phyloP scores from a whole-genome alignment of 2,797 vertebrate genomes.

The Pseudochirops cupreus region DNA sequence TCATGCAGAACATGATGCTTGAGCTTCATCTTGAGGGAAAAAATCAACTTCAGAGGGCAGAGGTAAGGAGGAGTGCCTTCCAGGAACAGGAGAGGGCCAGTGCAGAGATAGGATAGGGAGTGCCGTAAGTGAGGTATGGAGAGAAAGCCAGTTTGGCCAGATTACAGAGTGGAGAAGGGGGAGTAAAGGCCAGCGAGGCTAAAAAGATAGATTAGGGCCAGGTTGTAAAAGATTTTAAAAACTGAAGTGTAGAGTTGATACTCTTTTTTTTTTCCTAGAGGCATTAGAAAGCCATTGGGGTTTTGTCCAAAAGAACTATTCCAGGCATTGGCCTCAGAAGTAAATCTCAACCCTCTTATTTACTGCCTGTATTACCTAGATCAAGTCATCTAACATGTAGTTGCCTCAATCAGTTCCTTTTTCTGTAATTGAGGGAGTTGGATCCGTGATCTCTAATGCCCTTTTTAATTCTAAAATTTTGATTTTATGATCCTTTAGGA shows the following conservation, averaged over 20 bases:
- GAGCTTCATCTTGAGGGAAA: not conserved
- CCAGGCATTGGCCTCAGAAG: not conserved
- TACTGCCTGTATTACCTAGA: not conserved
- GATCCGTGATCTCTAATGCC: not conserved
- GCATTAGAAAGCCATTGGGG: not conserved
- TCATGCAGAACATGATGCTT: not conserved
- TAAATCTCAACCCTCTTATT: not conserved
- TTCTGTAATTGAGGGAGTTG: not conserved
- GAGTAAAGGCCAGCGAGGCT: not conserved
- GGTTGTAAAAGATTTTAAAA: not conserved
- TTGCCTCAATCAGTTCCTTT: not conserved
- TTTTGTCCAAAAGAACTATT: not conserved
- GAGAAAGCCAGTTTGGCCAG: not conserved
- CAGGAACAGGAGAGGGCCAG: not conserved
- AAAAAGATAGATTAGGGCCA: not conserved
- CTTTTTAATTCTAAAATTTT: not conserved
- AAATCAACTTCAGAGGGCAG: not conserved
- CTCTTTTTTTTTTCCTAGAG: not conserved
- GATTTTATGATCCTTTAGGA: not conserved
- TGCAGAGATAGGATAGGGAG: not conserved
- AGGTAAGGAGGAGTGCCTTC: not conserved
- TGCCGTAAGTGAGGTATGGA: not conserved
- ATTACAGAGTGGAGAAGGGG: not conserved
- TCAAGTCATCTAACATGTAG: not conserved
- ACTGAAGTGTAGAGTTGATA: not conserved